Base-by-base conservation (phyloP, 1,140 invertebrate species). In the Neotoxoptera formosana region DNA sequence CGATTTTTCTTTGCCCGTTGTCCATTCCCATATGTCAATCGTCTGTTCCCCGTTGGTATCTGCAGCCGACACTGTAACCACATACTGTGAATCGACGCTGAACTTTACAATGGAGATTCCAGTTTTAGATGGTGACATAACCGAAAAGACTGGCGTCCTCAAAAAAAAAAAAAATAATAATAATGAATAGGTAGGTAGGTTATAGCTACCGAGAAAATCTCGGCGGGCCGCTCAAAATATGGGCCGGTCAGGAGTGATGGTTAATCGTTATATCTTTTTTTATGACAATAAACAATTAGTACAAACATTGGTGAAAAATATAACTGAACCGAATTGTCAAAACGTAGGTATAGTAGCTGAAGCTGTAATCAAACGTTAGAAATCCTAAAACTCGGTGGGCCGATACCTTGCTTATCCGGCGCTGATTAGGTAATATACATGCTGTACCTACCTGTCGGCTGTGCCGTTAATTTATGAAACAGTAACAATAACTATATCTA, bases 31-130 rank as follows among this genome's bases (percentile, higher is more conserved):
- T 6, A 93, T 1, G 56, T 30, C 23, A 20, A 93, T 53, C 6
- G 47, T 41, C 23, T 93, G 91, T 51, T 53, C 48, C 0, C 48
- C 76, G 45, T 53, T 30, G 17, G 3, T 17, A 30, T 81, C 45
- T 25, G 56, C 41, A 25, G 21, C 25, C 20, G 91, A 83, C 30
- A 93, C 51, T 20, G 81, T 93, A 53, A 93, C 56, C 25, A 93
- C 41, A 56, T 93, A 86, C 56, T 84, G 53, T 23, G 48, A 93
- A 83, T 93, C 81, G 7, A 86, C 7, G 30, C 91, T 86, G 34
- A 93, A 93, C 21, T 60, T 93, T 53, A 93, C 91, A 45, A 84
- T 84, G 0, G n/a, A 21, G 4, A 53, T 56, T 86, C 91, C 91
- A 3, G 25, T 56, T 36, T 93, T 41, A 41, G 20, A 41, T 20